Evolutionary conservation across 2,888 invertebrate genomes (phyloP).

Genomic region (Pandemis corylana): DNA sequence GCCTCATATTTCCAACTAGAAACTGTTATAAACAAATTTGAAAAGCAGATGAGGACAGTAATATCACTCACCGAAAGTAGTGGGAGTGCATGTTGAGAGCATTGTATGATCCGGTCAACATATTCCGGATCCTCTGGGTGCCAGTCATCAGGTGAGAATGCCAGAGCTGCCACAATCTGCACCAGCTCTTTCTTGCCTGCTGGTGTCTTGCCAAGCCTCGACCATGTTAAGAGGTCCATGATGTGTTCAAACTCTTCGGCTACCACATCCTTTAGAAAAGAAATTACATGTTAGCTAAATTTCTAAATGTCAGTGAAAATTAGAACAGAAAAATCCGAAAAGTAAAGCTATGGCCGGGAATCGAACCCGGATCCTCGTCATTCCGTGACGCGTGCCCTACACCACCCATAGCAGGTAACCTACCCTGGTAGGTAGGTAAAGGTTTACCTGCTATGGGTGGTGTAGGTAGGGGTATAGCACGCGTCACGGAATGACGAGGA

Average conservation of each 20-base stretch:
- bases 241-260: conserved; percentile 96
- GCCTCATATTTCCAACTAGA: neutral
- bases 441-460: too few relatives aligned
- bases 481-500: too few relatives aligned
- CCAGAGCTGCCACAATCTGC: conserved; percentile 93
- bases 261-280: conserved; percentile 90
- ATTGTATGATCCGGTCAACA: conserved; percentile 92
- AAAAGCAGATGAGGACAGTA: neutral
- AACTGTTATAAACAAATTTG: conserved; percentile 19
- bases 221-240: conserved; percentile 93
- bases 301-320: too few relatives aligned
- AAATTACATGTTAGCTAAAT: neutral
- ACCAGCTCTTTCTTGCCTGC: conserved; percentile 94
- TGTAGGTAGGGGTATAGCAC: too few relatives aligned
- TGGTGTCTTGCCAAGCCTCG: conserved; percentile 92
- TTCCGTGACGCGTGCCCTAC: too few relatives aligned
- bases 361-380: too few relatives aligned
- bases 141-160: conserved; percentile 87
- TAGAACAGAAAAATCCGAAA: too few relatives aligned
- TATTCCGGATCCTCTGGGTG: conserved; percentile 90
- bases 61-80: conserved; percentile 93
- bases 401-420: too few relatives aligned
- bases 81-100: conserved; percentile 93
- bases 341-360: too few relatives aligned
- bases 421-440: too few relatives aligned